phyloP scores from a whole-genome alignment of 2,888 invertebrate species.

The Balanococcus diminutus region DNA sequence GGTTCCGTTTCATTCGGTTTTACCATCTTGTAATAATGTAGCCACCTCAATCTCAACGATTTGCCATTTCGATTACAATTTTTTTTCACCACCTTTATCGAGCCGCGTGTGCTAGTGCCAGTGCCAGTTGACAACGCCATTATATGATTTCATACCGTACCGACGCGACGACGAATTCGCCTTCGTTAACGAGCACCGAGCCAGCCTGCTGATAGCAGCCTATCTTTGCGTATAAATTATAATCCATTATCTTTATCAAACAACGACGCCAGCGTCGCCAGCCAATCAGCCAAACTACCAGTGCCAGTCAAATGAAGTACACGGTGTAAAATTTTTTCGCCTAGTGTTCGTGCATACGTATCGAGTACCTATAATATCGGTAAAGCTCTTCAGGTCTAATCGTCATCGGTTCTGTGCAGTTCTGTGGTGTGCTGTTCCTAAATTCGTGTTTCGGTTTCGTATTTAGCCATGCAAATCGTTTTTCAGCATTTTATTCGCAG shows the following conservation, averaged over 20 bases:
- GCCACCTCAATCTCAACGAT: not conserved
- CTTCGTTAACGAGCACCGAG: not conserved
- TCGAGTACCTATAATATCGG: too few relatives aligned
- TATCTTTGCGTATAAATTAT: not conserved
- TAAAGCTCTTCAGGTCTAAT: not conserved
- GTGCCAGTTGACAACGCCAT: not conserved
- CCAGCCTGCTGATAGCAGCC: not conserved
- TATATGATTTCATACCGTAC: not conserved
- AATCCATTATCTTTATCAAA: not conserved
- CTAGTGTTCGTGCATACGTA: not conserved
- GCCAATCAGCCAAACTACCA: not conserved
- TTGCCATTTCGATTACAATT: not conserved
- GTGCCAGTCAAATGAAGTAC: not conserved
- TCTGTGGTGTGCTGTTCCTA: too few relatives aligned
- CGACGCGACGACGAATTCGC: not conserved
- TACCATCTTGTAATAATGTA: not conserved
- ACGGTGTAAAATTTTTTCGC: not conserved
- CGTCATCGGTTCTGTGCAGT: too few relatives aligned
- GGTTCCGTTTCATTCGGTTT: too few relatives aligned
- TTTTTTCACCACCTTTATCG: not conserved
- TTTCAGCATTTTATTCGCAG: slow-evolving; percentile 16
- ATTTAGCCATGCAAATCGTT: not conserved
- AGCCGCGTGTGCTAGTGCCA: not conserved
- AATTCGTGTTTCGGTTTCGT: not conserved
- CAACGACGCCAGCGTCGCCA: too few relatives aligned